Conservation (phyloP, 1,140 invertebrate genomes). For the Drosophila parabipectinata region DNA sequence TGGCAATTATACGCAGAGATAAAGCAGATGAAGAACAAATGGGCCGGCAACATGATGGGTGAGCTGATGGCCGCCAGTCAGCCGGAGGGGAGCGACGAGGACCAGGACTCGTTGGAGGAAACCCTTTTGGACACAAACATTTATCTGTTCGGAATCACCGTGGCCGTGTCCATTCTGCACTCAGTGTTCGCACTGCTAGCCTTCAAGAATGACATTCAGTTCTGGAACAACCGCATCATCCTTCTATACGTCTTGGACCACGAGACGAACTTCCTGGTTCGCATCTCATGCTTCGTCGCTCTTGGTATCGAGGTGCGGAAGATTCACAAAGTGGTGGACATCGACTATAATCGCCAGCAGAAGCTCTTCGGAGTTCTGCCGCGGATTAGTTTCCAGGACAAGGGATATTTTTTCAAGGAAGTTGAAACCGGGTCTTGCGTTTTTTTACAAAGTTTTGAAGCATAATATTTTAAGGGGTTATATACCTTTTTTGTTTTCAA, state of each 20-base stretch:
- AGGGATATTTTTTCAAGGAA: slow-evolving; percentile 86
- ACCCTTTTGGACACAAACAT: slow-evolving; percentile 98
- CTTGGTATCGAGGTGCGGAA: slow-evolving; percentile 99
- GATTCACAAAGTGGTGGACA: slow-evolving; percentile 97
- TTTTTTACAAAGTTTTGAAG: no score
- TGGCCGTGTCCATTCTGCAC: slow-evolving; percentile 97
- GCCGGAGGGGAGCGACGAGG: slow-evolving; percentile 87
- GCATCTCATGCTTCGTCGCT: slow-evolving; percentile 96
- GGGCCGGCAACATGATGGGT: slow-evolving; percentile 87
- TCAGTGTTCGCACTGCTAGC: slow-evolving; percentile 99
- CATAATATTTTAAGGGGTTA: slow-evolving; percentile 86
- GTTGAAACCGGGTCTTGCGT: slow-evolving; percentile 86
- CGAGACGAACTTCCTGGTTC: slow-evolving; percentile 98
- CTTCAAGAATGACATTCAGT: slow-evolving; percentile 99
- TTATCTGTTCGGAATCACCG: slow-evolving; percentile 95
- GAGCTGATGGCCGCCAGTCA: slow-evolving; percentile 76
- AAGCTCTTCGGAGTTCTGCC: slow-evolving; percentile 92
- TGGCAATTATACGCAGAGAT: slow-evolving; percentile 98
- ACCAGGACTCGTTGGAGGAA: slow-evolving; percentile 99
- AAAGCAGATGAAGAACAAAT: slow-evolving; percentile 94
- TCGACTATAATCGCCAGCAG: slow-evolving; percentile 91
- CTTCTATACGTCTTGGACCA: slow-evolving; percentile 98
- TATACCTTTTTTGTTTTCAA: no score
- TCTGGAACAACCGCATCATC: slow-evolving; percentile 99
- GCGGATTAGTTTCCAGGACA: slow-evolving; percentile 93